Conservation (phyloP, 2,797 vertebrate genomes). For the Chanos chanos region DNA sequence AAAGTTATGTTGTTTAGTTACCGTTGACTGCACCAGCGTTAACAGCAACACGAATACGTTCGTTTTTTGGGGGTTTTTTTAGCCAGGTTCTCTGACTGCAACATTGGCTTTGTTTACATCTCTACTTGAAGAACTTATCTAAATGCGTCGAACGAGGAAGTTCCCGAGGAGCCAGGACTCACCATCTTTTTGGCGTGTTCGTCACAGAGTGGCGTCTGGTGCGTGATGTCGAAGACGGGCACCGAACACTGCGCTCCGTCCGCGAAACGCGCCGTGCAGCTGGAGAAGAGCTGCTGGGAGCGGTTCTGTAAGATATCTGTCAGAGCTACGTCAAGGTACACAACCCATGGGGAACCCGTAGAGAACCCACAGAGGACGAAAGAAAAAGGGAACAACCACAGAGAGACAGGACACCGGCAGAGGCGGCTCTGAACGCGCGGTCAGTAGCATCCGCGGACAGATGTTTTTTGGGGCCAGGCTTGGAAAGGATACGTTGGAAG, state of each 20-base stretch:
- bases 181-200: constrained; percentile 99
- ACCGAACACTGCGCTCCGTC: constrained; percentile 97
- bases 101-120: no score
- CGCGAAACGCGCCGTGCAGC: constrained; percentile 98
- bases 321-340: no score
- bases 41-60: no score
- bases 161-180: no score
- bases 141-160: no score
- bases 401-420: neutral
- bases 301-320: constrained; percentile 95
- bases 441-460: neutral
- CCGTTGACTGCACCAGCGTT: no score
- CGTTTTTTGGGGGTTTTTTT: no score
- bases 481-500: constrained; percentile 96
- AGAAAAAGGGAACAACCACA: neutral
- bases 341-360: no score
- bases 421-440: neutral
- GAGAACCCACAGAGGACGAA: neutral
- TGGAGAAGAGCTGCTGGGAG: constrained; percentile 98
- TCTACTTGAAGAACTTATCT: no score
- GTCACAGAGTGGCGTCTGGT: constrained; percentile 98
- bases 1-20: no score
- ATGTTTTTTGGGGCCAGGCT: neutral
- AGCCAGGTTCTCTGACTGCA: no score
- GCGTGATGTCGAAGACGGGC: constrained; percentile 97